Evolutionary conservation across 2,888 invertebrate species (phyloP).

Genomic region (Steinernema carpocapsae): DNA sequence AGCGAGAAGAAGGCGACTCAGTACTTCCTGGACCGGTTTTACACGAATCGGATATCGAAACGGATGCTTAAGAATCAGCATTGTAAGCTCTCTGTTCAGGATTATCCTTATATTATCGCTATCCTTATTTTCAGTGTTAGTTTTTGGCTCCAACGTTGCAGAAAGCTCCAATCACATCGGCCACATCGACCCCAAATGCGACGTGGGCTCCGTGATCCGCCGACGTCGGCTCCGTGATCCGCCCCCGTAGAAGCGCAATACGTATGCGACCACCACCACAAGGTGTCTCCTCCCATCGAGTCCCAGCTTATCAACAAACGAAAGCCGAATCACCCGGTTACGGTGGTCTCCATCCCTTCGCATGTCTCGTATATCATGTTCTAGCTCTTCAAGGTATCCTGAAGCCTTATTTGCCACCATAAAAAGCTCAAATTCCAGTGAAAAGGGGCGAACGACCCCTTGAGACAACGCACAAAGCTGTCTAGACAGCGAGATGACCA

Average conservation of each 20-base stretch:
- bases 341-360: slow-evolving; percentile 78
- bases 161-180: slow-evolving; percentile 79
- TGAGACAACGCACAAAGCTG: too few relatives aligned
- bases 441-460: too few relatives aligned
- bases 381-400: slow-evolving; percentile 89
- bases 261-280: slow-evolving; percentile 94
- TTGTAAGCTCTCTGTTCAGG: slow-evolving; percentile 77
- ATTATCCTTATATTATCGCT: slow-evolving; percentile 28
- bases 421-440: too few relatives aligned
- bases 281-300: slow-evolving; percentile 85
- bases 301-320: slow-evolving; percentile 78
- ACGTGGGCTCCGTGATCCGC: slow-evolving; percentile 83
- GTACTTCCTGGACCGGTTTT: slow-evolving; percentile 95
- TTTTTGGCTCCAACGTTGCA: slow-evolving; percentile 69
- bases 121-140: slow-evolving; percentile 39
- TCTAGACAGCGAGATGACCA: too few relatives aligned
- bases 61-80: slow-evolving; percentile 98
- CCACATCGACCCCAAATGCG: slow-evolving; percentile 90
- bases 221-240: too few relatives aligned
- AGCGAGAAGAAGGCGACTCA: slow-evolving; percentile 82
- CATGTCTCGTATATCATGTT: slow-evolving; percentile 98
- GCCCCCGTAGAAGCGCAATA: slow-evolving; percentile 95
- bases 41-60: slow-evolving; percentile 95
- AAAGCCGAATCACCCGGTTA: slow-evolving; percentile 27
- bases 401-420: too few relatives aligned